Evolutionary conservation across 1,140 invertebrate species (phyloP).

Genomic region (Drosophila lowei): DNA sequence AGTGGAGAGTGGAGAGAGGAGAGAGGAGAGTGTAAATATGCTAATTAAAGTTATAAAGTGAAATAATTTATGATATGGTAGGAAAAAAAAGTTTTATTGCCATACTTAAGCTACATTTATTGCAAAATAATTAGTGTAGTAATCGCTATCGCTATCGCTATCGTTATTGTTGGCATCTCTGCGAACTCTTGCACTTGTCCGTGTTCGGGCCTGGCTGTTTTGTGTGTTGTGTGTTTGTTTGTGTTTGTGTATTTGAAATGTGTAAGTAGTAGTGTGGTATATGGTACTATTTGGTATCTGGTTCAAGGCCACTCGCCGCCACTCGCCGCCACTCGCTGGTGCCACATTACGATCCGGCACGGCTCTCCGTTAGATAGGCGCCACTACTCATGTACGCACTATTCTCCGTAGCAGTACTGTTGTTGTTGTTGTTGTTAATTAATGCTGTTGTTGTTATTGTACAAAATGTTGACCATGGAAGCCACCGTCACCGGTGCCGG

Average conservation of each 20-base stretch:
- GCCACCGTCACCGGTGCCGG: constrained; percentile 84
- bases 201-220: constrained; percentile 42
- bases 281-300: constrained; percentile 28
- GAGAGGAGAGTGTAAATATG: constrained; percentile 56
- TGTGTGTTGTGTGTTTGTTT: background rate
- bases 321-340: too few species aligned
- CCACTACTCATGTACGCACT: constrained; percentile 50
- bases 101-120: constrained; percentile 80
- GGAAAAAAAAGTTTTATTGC: constrained; percentile 81
- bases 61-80: constrained; percentile 78
- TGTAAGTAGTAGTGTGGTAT: constrained; percentile 59
- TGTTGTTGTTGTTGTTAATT: constrained; percentile 26
- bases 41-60: constrained; percentile 80
- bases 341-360: constrained; percentile 54
- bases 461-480: constrained; percentile 84
- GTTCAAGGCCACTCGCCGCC: constrained; percentile 15
- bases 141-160: constrained; percentile 61
- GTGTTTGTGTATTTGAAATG: constrained; percentile 23
- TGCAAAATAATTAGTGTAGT: constrained; percentile 81
- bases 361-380: constrained; percentile 84
- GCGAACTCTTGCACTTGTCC: constrained; percentile 68
- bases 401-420: constrained; percentile 33
- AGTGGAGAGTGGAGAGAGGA: constrained; percentile 15
- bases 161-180: constrained; percentile 33
- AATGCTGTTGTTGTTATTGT: constrained; percentile 58